Evolutionary conservation across 2,888 invertebrate genomes (phyloP), one percentile per base, ranked within the genome.

Genomic region (Ectropis crepuscularia): DNA sequence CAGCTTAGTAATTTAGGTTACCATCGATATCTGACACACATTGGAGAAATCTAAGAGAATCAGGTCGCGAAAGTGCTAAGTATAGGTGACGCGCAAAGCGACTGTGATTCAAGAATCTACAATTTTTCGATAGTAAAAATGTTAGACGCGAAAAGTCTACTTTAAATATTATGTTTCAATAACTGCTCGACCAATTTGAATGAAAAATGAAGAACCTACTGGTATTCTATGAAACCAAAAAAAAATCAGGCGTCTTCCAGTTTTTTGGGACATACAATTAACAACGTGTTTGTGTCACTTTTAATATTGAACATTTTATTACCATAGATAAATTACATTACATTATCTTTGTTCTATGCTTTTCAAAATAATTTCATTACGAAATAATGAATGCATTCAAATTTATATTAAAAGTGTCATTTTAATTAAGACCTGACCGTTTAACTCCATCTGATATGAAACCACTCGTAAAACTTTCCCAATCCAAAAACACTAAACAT

Each of bases 1-100:
- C 75, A 73, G 71, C 63, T 63, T 63, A 57, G 48, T 71, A 73
- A 81, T 80, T 76, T 72, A 76, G 79, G 78, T 74, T 81, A 77
- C 74, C 74, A 73, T 65, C 67, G 61, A 72, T 63, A 68, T 53
- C 68, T 72, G 70, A 67, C 69, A 70, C 54, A 68, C 64, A 66
- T 70, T 55, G 39, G 61, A 69, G 67, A 67, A 64, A 67, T 69
- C 65, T 60, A 53, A 61, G 60, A 66, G 60, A 67, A 62, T 63
- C 57, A 47, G 60, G 51, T 57, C 53, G 42, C 42, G 49, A 58
- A 39, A 36, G 43, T 53, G 37, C 51, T 41, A 51, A 16, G 41
- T 43, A n/a, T 6, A 16, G 10, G 5, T n/a, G 39, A 36, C 41
- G 48, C 41, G 51, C 54, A 54, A 12, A 63, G 28, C n/a, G 28